Conservation (phyloP, 2,797 vertebrate genomes). For the Propithecus deckenii region DNA sequence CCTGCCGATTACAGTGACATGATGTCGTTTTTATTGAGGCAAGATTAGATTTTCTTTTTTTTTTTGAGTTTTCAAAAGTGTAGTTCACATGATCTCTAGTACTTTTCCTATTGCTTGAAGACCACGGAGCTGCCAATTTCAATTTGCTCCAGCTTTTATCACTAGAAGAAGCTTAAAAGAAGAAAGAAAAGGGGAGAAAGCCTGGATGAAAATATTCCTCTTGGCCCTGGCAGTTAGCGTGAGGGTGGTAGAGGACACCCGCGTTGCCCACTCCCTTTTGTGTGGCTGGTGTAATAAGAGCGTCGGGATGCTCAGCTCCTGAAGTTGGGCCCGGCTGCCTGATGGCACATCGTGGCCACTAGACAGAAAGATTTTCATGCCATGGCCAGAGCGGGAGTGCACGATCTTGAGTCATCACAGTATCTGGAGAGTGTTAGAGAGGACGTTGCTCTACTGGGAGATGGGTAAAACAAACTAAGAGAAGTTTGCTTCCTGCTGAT, state of each 20-base stretch:
- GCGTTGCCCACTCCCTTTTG: neutral
- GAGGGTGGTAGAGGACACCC: constrained; percentile 29
- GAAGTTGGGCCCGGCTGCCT: neutral
- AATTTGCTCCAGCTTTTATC: constrained; percentile 89
- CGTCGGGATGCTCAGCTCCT: neutral
- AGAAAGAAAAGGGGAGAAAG: constrained; percentile 28
- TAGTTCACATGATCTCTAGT: constrained; percentile 88
- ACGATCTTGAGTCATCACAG: neutral
- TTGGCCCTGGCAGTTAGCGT: neutral
- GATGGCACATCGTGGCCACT: neutral
- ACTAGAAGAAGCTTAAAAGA: constrained; percentile 86
- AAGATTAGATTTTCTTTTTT: constrained; percentile 86
- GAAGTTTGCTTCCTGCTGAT: neutral
- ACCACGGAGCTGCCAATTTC: constrained; percentile 89
- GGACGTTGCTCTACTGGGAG: neutral
- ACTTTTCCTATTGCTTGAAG: constrained; percentile 87
- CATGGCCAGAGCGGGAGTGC: rapidly evolving
- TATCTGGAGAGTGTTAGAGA: neutral
- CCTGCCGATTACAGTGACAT: constrained; percentile 85
- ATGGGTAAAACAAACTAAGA: neutral
- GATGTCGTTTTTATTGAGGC: constrained; percentile 89
- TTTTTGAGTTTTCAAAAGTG: constrained; percentile 80
- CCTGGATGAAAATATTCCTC: constrained; percentile 12
- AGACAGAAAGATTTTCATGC: neutral
- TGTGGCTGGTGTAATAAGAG: neutral